These are phyloP conservation scores for Mirounga angustirostris DNA, from an alignment of 2,113 vertebrate genomes.

Conservation along the genomic window DNA sequence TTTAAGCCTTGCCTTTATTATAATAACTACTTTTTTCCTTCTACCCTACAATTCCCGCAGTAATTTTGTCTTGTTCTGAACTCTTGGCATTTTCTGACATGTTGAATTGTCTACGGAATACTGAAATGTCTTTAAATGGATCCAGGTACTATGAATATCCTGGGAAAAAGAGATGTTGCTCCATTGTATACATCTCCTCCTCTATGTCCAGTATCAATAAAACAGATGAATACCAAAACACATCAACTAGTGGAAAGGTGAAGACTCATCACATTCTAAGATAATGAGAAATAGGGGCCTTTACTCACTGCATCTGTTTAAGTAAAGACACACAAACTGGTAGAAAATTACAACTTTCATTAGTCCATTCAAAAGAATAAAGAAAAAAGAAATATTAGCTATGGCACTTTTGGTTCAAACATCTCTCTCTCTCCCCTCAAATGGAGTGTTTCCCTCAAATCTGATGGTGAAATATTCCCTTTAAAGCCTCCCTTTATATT, in stretches of 20 bases:
- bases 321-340: neutral
- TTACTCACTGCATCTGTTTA: neutral
- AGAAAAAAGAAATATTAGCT: conserved; percentile 23
- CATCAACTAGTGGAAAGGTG: neutral
- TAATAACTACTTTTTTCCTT: neutral
- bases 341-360: neutral
- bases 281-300: neutral
- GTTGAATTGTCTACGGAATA: neutral
- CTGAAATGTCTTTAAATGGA: neutral
- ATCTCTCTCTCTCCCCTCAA: neutral
- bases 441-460: neutral
- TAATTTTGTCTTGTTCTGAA: neutral
- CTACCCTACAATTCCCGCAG: neutral
- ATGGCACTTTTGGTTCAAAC: neutral
- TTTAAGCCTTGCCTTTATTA: neutral
- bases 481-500: conserved; percentile 28
- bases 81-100: neutral
- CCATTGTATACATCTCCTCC: rapidly evolving
- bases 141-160: neutral
- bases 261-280: neutral
- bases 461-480: neutral
- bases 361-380: conserved; percentile 42
- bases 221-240: neutral
- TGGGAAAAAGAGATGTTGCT: neutral
- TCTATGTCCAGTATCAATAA: neutral